These are phyloP conservation scores for Pionites leucogaster DNA, from an alignment of 2,113 vertebrate genomes.

Conservation along the genomic window DNA sequence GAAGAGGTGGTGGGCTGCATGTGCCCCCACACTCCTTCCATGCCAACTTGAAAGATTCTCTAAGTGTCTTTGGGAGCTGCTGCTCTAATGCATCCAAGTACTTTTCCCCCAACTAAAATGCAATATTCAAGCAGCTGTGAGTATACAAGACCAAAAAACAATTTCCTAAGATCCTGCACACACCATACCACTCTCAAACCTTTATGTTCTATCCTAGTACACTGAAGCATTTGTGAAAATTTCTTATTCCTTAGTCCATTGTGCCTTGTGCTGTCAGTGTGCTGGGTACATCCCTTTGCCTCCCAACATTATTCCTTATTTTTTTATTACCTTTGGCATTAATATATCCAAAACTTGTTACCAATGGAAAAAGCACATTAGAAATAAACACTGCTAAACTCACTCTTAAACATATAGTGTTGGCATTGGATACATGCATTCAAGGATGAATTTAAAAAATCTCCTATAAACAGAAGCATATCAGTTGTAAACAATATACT, in stretches of 20 bases:
- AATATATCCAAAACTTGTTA: background rate
- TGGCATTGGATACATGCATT: background rate
- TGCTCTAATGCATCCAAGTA: background rate
- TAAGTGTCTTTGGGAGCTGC: background rate
- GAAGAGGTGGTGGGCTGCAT: background rate
- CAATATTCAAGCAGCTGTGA: background rate
- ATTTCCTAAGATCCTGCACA: background rate
- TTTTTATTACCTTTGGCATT: background rate
- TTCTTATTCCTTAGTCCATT: fast-evolving
- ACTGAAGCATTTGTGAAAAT: background rate
- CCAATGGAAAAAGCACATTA: background rate
- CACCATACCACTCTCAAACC: background rate
- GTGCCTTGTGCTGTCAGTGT: fast-evolving
- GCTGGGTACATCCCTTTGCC: background rate
- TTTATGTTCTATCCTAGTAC: background rate
- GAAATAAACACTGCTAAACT: background rate
- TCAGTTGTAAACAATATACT: background rate
- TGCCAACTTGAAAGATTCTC: background rate
- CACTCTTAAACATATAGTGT: fast-evolving
- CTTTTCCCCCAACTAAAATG: background rate
- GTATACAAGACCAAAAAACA: background rate
- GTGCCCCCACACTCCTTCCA: background rate
- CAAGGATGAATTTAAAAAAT: background rate
- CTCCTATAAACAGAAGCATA: background rate
- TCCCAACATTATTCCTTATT: background rate